phyloP scores from a whole-genome alignment of 1,140 invertebrate species.

The Papilio helenus region DNA sequence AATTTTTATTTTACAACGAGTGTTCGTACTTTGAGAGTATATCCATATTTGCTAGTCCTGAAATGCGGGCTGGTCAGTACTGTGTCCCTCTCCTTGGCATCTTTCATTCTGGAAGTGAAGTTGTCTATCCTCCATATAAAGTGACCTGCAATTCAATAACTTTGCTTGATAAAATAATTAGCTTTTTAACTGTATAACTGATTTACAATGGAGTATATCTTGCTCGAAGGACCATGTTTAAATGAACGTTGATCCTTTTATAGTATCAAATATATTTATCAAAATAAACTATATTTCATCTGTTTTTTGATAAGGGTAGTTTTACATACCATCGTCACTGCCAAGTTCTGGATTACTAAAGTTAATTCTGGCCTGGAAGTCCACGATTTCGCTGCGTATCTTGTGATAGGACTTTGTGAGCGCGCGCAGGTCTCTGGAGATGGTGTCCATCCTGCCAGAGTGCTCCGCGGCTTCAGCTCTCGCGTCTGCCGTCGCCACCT shows the following conservation, averaged over 20 bases:
- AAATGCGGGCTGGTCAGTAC: constrained; percentile 86
- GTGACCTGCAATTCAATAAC: constrained; percentile 78
- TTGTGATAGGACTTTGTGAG: constrained; percentile 74
- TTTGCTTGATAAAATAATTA: background rate
- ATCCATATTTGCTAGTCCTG: constrained; percentile 87
- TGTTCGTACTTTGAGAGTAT: constrained; percentile 84
- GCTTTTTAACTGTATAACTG: background rate
- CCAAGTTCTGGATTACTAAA: constrained; percentile 62
- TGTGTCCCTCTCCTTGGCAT: constrained; percentile 85
- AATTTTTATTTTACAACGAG: background rate
- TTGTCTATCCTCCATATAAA: constrained; percentile 88
- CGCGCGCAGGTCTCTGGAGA: constrained; percentile 64
- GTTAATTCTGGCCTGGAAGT: constrained; percentile 66
- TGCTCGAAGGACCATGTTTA: background rate
- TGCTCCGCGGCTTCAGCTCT: constrained; percentile 64
- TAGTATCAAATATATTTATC: background rate
- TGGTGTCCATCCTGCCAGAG: constrained; percentile 54
- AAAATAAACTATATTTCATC: background rate
- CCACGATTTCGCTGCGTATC: constrained; percentile 64
- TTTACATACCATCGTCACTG: constrained; percentile 64
- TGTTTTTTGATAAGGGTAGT: background rate
- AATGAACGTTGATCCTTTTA: background rate
- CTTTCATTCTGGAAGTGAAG: constrained; percentile 85
- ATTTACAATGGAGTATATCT: background rate
- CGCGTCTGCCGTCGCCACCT: constrained; percentile 68